Percentiles rank a stretch among this genome's conserved stretches.
Conservation (phyloP, 2,797 vertebrate genomes). For the Arremon aurantiirostris region DNA sequence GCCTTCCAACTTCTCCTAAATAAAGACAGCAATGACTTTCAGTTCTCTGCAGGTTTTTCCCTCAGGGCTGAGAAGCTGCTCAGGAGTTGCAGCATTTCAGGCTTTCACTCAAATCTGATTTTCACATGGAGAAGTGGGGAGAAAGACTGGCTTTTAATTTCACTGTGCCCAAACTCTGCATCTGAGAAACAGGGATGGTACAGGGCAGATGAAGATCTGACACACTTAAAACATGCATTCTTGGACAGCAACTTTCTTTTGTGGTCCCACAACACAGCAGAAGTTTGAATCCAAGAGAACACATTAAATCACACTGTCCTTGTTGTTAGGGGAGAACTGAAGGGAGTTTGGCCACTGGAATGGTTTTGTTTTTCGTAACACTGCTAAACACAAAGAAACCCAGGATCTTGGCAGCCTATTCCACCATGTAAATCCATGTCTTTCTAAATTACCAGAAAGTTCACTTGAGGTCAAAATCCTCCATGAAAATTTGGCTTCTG, state of each 20-base stretch:
- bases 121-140: neutral
- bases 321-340: slow-evolving; percentile 8
- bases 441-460: slow-evolving; percentile 17
- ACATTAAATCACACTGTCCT: slow-evolving; percentile 43
- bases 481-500: neutral
- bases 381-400: slow-evolving; percentile 43
- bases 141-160: neutral
- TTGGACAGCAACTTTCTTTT: neutral
- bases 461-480: slow-evolving; percentile 27
- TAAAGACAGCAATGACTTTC: neutral
- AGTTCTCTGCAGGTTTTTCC: neutral
- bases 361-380: slow-evolving; percentile 22
- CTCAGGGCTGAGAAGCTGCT: neutral
- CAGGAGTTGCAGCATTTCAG: neutral
- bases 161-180: neutral
- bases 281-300: slow-evolving; percentile 3
- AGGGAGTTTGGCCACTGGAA: slow-evolving; percentile 13
- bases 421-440: slow-evolving; percentile 4
- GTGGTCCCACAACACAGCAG: neutral
- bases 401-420: slow-evolving; percentile 37
- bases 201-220: neutral
- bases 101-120: neutral
- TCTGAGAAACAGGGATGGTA: neutral
- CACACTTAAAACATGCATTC: neutral
- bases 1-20: neutral